Base-by-base conservation (phyloP, 2,113 vertebrate species). In the Etheostoma cragini region DNA sequence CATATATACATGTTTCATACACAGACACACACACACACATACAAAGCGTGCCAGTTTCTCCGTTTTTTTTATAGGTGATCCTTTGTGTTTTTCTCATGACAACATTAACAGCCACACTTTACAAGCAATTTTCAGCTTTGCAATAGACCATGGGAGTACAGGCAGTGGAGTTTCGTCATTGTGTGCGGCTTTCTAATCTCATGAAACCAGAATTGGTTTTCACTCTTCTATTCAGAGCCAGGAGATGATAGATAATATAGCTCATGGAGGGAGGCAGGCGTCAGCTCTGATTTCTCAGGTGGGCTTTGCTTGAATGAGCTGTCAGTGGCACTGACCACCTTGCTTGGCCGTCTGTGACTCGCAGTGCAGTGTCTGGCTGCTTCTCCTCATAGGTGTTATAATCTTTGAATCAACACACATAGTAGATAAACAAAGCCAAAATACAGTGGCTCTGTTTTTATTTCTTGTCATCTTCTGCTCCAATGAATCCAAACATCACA, bases 201-300 rank as follows among this genome's bases (percentile, higher is more conserved):
- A 68, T 56, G 33, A 70, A 82, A 77, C 33, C 71, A 81, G 35
- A 74, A 87, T 88, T 86, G 85, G 52, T 85, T 88, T 82, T 80
- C 76, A 58, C 21, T 80, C 33, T 42, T 62, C 38, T 80, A 76
- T 87, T 84, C 71, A 72, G 69, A 67, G 72, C 47, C 47, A 19
- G 14, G 42, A 57, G 80, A 89, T 90, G 83, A 84, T 78, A 87
- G 87, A 89, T 92, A 89, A 87, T 58, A 68, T 16, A 16, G 70
- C 78, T 85, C 73, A 78, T 67, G 33, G 83, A 63, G 67, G 68
- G 38, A 72, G 85, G 67, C 84, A 86, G 88, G 21, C 42, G 22
- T 68, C 62, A 26, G 60, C 81, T 87, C 66, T 46, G 81, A 87
- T 91, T 84, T 89, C 75, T 84, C 82, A 62, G 81, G 83, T 85